A percentile compares a stretch with the other conserved stretches of the same genome.
Conservation (phyloP, 2,797 vertebrate genomes). For the Poeciliopsis presidionis region DNA sequence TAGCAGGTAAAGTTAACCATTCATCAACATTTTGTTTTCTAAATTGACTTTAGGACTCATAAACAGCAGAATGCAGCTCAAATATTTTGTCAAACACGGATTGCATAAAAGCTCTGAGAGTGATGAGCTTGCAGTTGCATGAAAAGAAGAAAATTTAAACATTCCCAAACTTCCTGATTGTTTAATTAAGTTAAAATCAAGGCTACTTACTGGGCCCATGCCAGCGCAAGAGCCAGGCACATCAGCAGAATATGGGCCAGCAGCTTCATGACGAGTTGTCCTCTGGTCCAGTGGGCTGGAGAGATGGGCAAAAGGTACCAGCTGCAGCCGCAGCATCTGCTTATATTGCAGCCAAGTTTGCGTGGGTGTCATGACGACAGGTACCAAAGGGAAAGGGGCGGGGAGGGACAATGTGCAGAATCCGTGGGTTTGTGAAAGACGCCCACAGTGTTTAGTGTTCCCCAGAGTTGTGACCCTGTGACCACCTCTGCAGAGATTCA, state of each 20-base stretch:
- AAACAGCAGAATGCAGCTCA: background rate
- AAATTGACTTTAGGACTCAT: background rate
- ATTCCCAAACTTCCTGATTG: background rate
- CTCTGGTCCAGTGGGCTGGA: constrained; percentile 27
- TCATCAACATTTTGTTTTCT: background rate
- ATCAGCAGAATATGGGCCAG: constrained; percentile 55
- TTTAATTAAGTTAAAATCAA: background rate
- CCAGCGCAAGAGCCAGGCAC: constrained; percentile 61
- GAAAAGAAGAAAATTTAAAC: background rate
- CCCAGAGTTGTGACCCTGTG: constrained; percentile 2
- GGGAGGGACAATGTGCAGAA: background rate
- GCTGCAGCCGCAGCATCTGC: background rate
- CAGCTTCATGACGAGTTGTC: constrained; percentile 69
- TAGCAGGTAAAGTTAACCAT: background rate
- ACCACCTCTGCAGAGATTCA: constrained; percentile 15
- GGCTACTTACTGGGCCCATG: constrained; percentile 58
- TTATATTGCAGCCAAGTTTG: constrained; percentile 42
- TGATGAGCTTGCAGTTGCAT: background rate
- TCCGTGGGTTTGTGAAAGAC: background rate
- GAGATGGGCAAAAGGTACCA: constrained; percentile 21
- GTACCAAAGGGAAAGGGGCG: constrained; percentile 1
- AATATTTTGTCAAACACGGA: background rate
- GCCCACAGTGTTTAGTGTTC: constrained; percentile 20
- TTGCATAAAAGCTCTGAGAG: background rate
- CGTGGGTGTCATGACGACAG: background rate